Percentiles rank a stretch among this genome's conserved stretches.
Conservation (phyloP, 2,888 invertebrate genomes). For the Petrophora chlorosata region DNA sequence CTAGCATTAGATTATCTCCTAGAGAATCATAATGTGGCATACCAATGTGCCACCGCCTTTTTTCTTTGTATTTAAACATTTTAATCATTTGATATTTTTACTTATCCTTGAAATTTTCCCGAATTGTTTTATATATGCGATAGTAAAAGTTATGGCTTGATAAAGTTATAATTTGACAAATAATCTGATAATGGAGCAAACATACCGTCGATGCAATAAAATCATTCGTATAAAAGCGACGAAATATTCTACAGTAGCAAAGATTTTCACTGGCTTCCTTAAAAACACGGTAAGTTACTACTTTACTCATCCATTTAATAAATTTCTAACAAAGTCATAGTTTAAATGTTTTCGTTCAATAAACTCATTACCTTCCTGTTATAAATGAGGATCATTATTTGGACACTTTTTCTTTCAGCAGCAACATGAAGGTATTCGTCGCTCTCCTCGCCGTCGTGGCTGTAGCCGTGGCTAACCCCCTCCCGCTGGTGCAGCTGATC, state of each 20-base stretch:
- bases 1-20: too few relatives aligned
- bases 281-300: constrained; percentile 20
- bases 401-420: constrained; percentile 25
- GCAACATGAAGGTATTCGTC: constrained; percentile 55
- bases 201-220: constrained; percentile 3
- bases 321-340: too few relatives aligned
- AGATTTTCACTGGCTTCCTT: constrained; percentile 12
- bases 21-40: too few relatives aligned
- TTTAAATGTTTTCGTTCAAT: too few relatives aligned
- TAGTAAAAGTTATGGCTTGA: constrained; percentile 1
- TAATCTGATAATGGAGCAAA: constrained; percentile 3
- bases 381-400: neutral
- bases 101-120: neutral
- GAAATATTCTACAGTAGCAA: constrained; percentile 1
- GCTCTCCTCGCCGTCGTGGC: constrained; percentile 54
- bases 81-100: too few relatives aligned
- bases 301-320: too few relatives aligned
- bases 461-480: constrained; percentile 53
- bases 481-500: constrained; percentile 57
- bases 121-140: neutral
- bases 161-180: too few relatives aligned
- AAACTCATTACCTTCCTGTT: neutral
- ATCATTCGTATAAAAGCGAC: constrained; percentile 16
- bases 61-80: too few relatives aligned
- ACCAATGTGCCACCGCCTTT: too few relatives aligned